Percentiles rank a stretch among this genome's conserved stretches.
These are phyloP conservation scores for Leucoma salicis DNA, from an alignment of 2,888 invertebrate genomes.

Conservation along the genomic window DNA sequence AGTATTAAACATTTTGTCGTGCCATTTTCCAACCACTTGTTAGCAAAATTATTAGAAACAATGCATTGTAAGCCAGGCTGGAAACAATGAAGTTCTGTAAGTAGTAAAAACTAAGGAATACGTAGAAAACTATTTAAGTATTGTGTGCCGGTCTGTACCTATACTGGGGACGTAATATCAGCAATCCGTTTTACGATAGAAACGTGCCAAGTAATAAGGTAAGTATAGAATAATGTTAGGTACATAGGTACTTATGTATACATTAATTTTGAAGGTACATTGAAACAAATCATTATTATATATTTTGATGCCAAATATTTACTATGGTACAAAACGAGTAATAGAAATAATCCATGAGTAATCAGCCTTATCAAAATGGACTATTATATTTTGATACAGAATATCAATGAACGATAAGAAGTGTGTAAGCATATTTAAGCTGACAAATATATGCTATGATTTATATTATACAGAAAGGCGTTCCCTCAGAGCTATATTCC, in stretches of 20 bases:
- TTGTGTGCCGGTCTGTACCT: conserved; percentile 38
- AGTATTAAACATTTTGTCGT: conserved; percentile 53
- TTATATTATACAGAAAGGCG: conserved; percentile 53
- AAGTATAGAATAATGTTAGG: too few relatives aligned
- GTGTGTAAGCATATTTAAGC: conserved; percentile 24
- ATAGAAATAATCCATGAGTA: conserved; percentile 30
- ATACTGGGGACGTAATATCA: conserved; percentile 41
- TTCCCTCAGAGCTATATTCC: conserved; percentile 62
- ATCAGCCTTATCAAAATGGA: conserved; percentile 26
- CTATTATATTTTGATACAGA: conserved; percentile 34
- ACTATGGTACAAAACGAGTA: conserved; percentile 23
- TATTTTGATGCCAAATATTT: too few relatives aligned
- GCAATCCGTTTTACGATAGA: conserved; percentile 28
- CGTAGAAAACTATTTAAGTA: conserved; percentile 48
- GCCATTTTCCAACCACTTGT: conserved; percentile 58
- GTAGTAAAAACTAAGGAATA: conserved; percentile 63
- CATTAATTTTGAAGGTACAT: too few relatives aligned
- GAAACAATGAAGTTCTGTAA: conserved; percentile 68
- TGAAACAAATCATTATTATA: too few relatives aligned
- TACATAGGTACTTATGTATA: too few relatives aligned
- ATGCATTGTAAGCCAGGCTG: conserved; percentile 57
- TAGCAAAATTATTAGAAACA: conserved; percentile 69
- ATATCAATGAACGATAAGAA: conserved; percentile 54
- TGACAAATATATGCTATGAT: conserved; percentile 32
- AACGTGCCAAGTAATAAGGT: conserved; percentile 12